Evolutionary conservation across 2,888 invertebrate genomes (phyloP).

Genomic region (Epistrophe eligans): DNA sequence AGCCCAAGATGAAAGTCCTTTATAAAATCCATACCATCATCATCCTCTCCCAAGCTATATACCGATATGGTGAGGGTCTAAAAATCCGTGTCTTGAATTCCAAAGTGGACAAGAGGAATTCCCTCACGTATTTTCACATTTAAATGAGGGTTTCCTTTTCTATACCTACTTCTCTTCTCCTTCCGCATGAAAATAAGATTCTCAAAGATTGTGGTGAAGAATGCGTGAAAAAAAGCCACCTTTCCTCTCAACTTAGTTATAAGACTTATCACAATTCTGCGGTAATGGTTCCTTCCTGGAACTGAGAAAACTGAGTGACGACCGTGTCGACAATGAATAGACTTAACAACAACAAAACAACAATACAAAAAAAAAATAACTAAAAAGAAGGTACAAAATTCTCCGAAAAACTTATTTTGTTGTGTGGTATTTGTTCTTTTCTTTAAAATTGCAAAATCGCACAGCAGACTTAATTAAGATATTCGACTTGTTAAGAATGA

Average conservation of each 20-base stretch:
- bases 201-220: constrained; percentile 54
- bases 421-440: constrained; percentile 43
- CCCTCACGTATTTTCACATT: constrained; percentile 51
- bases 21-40: background rate
- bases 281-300: constrained; percentile 48
- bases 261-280: constrained; percentile 25
- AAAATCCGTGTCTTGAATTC: constrained; percentile 72
- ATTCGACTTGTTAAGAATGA: constrained; percentile 55
- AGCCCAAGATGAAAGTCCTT: constrained; percentile 28
- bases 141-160: constrained; percentile 30
- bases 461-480: constrained; percentile 73
- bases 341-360: constrained; percentile 9
- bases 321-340: constrained; percentile 25
- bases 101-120: constrained; percentile 67
- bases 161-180: background rate
- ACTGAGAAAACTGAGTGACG: constrained; percentile 29
- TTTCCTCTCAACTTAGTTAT: background rate
- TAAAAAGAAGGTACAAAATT: constrained; percentile 14
- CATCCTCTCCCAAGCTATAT: background rate
- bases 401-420: constrained; percentile 45
- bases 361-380: background rate
- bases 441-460: constrained; percentile 66
- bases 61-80: background rate
- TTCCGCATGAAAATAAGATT: constrained; percentile 12
- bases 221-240: constrained; percentile 54